Percentiles rank a stretch among this genome's conserved stretches.
Evolutionary conservation across 2,888 invertebrate species (phyloP).

Genomic region (Drymonia ruficornis): DNA sequence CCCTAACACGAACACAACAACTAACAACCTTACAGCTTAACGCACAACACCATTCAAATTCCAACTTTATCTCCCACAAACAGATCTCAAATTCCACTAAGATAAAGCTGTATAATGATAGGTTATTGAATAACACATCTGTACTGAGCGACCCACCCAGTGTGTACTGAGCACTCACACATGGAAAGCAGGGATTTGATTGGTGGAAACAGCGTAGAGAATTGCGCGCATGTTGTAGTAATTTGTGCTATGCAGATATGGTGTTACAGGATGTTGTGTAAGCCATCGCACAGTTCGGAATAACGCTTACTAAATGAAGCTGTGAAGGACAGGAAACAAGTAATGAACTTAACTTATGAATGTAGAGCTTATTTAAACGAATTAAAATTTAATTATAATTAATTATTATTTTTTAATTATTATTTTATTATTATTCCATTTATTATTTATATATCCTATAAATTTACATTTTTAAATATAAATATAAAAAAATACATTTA

Average conservation of each 20-base stretch:
- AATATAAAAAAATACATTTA: no score
- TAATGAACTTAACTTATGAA: no score
- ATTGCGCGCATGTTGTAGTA: constrained; percentile 49
- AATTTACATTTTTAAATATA: no score
- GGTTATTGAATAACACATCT: constrained; percentile 3
- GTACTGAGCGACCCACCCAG: constrained; percentile 20
- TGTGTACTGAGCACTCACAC: constrained; percentile 43
- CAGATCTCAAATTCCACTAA: not conserved
- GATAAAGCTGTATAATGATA: not conserved
- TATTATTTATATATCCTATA: no score
- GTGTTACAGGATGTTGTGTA: constrained; percentile 49
- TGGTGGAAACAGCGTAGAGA: constrained; percentile 36
- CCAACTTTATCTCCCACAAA: not conserved
- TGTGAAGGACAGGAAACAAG: no score
- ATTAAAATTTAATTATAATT: no score
- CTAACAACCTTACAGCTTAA: constrained; percentile 2
- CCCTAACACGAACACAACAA: constrained; percentile 25
- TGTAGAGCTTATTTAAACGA: no score
- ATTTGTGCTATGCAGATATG: constrained; percentile 63
- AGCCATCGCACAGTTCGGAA: no score
- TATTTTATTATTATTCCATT: no score
- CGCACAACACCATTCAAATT: constrained; percentile 33
- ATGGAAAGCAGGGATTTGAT: constrained; percentile 35
- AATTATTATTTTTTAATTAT: no score
- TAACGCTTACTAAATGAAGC: no score